Evolutionary conservation across 2,797 vertebrate species (phyloP), one percentile per base, ranked within the genome.

Genomic region (Trachops cirrhosus): DNA sequence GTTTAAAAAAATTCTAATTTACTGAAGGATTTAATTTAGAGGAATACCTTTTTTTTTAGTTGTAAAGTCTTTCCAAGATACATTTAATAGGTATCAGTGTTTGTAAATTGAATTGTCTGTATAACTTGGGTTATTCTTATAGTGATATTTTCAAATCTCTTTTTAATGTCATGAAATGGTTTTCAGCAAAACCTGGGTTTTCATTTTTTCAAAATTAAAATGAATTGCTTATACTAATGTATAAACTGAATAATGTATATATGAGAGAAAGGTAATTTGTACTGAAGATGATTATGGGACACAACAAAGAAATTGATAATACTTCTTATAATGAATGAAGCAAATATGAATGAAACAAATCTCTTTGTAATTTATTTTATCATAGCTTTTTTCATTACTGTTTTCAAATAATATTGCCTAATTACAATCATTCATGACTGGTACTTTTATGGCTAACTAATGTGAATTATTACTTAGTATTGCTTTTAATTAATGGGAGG

Each of bases 391-490:
- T 73, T 62, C 32, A 91, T 94, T 96, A 0, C 52, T 89, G 0
- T 89, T 96, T 94, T 95, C 62, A 94, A 9, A 37, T 97, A 88
- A 34, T 77, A 44, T 2, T 80, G 37, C 29, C 16, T 74, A 0
- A 0, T 0, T 75, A 4, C 44, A 82, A 92, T 37, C 86, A 74
- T 80, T 94, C 48, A 80, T 64, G 52, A 86, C 34, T 90, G 44
- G n/a, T 64, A 82, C 91, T 95, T 97, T 97, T 94, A 64, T 74
- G 94, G 62, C 86, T 97, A 94, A 92, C 29, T 83, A 3, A 26
- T 74, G 48, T 93, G 71, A 79, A 93, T 96, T 96, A 92, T 78
- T 90, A 91, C 91, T 94, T 95, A 97, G 16, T 96, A 91, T 97
- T 95, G n/a, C 26, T 86, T 80, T 87, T 92, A 91, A 90, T 97